Percentiles rank a stretch among this genome's conserved stretches.
phyloP scores from a whole-genome alignment of 2,888 invertebrate species.

The Stenchaetothrips biformis region DNA sequence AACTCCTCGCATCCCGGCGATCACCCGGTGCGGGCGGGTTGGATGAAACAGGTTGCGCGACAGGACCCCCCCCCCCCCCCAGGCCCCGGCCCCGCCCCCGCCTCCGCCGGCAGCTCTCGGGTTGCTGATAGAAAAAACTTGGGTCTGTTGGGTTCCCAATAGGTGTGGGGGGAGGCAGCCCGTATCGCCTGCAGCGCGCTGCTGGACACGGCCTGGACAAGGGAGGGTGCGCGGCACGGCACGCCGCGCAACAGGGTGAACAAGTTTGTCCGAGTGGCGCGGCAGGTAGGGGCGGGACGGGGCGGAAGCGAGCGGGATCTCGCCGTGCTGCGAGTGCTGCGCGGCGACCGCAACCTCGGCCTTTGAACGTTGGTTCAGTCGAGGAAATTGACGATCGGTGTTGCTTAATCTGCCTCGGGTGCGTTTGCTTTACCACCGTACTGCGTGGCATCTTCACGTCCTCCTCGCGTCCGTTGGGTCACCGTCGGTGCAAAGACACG shows the following conservation, averaged over 20 bases:
- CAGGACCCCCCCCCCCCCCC: no score
- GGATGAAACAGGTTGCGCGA: no score
- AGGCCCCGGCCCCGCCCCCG: no score
- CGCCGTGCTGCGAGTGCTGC: neutral
- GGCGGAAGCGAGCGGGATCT: neutral
- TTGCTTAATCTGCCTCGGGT: neutral
- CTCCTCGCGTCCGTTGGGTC: neutral
- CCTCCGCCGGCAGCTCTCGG: no score
- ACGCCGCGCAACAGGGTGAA: conserved; percentile 8
- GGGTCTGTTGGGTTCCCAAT: neutral
- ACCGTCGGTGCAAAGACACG: neutral
- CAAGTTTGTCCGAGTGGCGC: neutral
- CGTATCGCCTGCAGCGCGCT: neutral
- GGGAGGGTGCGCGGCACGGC: neutral
- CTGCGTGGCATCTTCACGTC: neutral
- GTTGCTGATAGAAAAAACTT: neutral
- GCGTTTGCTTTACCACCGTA: neutral
- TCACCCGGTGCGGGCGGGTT: no score
- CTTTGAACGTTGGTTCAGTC: no score
- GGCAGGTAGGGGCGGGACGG: neutral
- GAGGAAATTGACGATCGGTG: no score
- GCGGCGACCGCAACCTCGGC: neutral
- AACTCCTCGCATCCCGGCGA: no score
- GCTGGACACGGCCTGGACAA: conserved; percentile 8
- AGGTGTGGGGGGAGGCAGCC: neutral